These are phyloP conservation scores for Gnathonemus echidnorhynchus DNA, from an alignment of 2,113 vertebrate genomes.

Conservation along the genomic window DNA sequence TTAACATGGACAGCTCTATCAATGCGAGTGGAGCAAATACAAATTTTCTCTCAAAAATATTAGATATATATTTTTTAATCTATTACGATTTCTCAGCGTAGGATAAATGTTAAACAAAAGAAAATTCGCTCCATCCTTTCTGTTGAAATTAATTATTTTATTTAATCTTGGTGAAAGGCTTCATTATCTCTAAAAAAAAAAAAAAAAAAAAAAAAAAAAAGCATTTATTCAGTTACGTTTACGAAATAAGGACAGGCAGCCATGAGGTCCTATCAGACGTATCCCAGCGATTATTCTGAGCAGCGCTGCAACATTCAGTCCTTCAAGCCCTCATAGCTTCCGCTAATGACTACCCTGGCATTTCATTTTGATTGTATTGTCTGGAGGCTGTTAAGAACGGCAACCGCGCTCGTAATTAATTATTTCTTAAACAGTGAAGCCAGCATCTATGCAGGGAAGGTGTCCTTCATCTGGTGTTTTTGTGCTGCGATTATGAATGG, in stretches of 20 bases:
- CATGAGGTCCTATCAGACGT: background rate
- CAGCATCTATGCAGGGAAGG: background rate
- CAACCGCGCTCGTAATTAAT: background rate
- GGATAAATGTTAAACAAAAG: background rate
- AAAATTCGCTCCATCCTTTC: background rate
- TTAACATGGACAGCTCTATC: background rate
- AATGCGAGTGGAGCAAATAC: background rate
- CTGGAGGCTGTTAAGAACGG: conserved; percentile 5
- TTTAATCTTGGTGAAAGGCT: background rate
- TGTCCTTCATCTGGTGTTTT: conserved; percentile 13
- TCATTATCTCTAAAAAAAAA: background rate
- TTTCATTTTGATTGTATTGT: conserved; percentile 6
- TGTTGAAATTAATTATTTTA: conserved; percentile 1
- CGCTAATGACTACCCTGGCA: conserved; percentile 4
- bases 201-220: background rate
- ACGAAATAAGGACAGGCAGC: background rate
- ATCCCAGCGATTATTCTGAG: background rate
- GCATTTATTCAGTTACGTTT: conserved; percentile 4
- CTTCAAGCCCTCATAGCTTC: background rate
- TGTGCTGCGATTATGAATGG: background rate
- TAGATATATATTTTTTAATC: background rate
- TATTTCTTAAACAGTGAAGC: conserved; percentile 9
- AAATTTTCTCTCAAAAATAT: background rate
- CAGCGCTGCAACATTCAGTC: background rate
- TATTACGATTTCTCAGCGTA: background rate